Conservation (phyloP, 2,888 invertebrate genomes). For the Miltochrista miniata region DNA sequence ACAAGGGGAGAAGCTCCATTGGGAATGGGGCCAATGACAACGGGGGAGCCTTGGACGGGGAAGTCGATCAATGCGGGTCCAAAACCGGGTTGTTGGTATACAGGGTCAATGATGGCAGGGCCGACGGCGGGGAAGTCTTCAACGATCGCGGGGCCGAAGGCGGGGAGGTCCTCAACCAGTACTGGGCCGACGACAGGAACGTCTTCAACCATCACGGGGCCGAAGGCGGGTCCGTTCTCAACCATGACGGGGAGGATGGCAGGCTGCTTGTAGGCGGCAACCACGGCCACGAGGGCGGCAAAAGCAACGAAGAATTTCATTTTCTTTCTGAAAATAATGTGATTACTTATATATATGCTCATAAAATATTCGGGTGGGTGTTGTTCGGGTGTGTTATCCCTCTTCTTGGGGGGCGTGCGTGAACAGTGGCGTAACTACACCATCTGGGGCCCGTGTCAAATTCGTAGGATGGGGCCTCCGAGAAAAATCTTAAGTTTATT, state of each 20-base stretch:
- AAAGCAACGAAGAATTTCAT: conserved; percentile 61
- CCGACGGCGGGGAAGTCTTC: conserved; percentile 3
- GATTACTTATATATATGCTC: neutral
- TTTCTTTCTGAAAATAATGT: conserved; percentile 29
- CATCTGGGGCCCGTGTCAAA: no score
- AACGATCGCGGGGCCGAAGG: conserved; percentile 10
- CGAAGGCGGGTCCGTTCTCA: conserved; percentile 14
- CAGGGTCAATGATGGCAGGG: neutral
- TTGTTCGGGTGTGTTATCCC: no score
- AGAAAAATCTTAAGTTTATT: no score
- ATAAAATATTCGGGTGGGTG: no score
- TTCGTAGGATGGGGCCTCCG: no score
- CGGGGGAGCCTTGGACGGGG: conserved; percentile 19
- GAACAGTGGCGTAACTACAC: no score
- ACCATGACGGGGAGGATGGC: conserved; percentile 26
- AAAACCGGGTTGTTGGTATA: neutral
- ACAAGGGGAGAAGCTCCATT: conserved; percentile 32
- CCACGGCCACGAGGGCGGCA: conserved; percentile 47
- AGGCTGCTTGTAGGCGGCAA: conserved; percentile 30
- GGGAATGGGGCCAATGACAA: conserved; percentile 18
- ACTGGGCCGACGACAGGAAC: neutral
- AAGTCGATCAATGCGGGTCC: conserved; percentile 11
- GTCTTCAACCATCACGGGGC: conserved; percentile 9
- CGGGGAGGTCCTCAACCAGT: neutral
- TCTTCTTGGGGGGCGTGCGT: no score